Conservation (phyloP, 35 echinoderm and acorn worm genomes). For the Diadema setosum region DNA sequence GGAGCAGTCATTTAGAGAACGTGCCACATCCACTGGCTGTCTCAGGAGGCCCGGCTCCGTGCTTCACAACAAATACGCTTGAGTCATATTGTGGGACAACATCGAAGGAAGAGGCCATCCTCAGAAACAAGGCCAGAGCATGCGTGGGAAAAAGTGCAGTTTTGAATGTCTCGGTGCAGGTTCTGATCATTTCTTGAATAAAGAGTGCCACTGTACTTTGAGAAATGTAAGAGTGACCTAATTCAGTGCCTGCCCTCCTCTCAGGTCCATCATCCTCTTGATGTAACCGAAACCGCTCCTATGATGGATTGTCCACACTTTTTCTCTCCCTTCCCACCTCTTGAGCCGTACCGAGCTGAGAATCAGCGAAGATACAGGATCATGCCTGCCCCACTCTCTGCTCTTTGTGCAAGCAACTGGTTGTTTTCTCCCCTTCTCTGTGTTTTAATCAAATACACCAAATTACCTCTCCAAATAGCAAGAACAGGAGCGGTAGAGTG, state of each 20-base stretch:
- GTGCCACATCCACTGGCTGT: not conserved
- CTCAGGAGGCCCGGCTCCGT: not conserved
- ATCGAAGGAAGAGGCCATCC: not conserved
- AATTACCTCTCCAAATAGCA: constrained; percentile 24
- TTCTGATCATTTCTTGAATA: constrained; percentile 8
- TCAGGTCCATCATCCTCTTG: constrained; percentile 5
- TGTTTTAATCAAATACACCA: constrained; percentile 34
- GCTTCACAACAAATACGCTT: not conserved
- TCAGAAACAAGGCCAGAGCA: not conserved
- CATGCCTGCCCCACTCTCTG: not conserved
- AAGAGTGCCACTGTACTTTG: constrained; percentile 25
- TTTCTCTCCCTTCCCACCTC: not conserved
- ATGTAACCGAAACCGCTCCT: constrained; percentile 2
- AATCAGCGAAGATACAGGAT: not conserved
- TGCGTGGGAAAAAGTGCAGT: not conserved
- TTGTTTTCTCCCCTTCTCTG: not conserved
- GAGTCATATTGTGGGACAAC: constrained; percentile 3
- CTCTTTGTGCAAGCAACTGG: not conserved
- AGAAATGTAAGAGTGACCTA: constrained; percentile 23
- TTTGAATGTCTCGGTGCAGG: not conserved
- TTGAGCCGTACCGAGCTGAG: not conserved
- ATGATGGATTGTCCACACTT: not conserved
- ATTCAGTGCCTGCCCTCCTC: constrained; percentile 16
- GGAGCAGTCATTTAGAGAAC: not conserved
- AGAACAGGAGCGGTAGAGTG: constrained; percentile 1